phyloP scores from a whole-genome alignment of 1,140 invertebrate species.

The Drosophila pallidifrons region DNA sequence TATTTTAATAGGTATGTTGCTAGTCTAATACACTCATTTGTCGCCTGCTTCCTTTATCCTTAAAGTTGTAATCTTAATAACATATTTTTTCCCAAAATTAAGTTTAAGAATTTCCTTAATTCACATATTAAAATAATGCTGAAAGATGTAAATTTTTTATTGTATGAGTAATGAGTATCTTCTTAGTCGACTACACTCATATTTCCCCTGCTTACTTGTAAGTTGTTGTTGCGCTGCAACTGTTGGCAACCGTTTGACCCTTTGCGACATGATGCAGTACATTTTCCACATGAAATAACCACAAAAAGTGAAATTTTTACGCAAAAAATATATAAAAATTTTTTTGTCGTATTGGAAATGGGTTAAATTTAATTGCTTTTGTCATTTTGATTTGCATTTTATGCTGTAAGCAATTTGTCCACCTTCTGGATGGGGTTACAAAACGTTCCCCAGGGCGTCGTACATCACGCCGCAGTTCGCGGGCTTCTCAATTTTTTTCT shows the following conservation, averaged over 20 bases:
- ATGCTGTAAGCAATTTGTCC: slow-evolving; percentile 73
- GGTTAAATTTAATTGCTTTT: slow-evolving; percentile 84
- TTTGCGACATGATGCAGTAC: slow-evolving; percentile 74
- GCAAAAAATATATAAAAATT: slow-evolving; percentile 4
- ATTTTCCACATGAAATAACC: slow-evolving; percentile 84
- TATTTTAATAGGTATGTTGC: too few species aligned
- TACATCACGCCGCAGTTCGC: slow-evolving; percentile 61
- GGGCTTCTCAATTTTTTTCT: slow-evolving; percentile 16
- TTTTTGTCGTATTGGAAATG: slow-evolving; percentile 73
- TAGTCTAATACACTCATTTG: too few species aligned
- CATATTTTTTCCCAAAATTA: too few species aligned
- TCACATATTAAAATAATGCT: too few species aligned
- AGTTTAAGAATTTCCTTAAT: too few species aligned
- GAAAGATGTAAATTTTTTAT: too few species aligned
- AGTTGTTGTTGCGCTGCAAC: slow-evolving; percentile 48
- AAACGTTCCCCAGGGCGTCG: slow-evolving; percentile 75
- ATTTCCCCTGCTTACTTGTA: not conserved
- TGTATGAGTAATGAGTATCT: not conserved
- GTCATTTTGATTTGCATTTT: slow-evolving; percentile 83
- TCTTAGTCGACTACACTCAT: not conserved
- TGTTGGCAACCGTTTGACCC: slow-evolving; percentile 37
- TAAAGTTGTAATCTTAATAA: too few species aligned
- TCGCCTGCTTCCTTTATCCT: too few species aligned
- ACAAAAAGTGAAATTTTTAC: slow-evolving; percentile 68
- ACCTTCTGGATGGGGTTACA: slow-evolving; percentile 37